phyloP scores from a whole-genome alignment of 1,140 invertebrate species.

The Aphis gossypii region DNA sequence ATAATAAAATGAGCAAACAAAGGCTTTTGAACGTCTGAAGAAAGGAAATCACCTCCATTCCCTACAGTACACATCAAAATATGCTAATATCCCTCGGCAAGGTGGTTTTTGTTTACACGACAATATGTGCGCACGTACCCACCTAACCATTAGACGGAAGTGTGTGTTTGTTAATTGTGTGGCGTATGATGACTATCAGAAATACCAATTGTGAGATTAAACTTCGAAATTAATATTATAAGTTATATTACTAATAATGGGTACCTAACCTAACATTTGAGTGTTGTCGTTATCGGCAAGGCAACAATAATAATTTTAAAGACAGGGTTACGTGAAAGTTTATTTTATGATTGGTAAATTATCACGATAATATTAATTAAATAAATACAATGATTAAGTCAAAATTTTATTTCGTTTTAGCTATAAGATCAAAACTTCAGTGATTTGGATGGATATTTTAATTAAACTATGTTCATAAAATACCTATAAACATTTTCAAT shows the following conservation, averaged over 20 bases:
- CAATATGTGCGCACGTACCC: not conserved
- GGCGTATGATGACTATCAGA: not conserved
- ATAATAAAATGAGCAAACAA: constrained; percentile 42
- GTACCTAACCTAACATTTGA: not conserved
- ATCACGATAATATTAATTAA: no score
- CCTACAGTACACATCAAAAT: not conserved
- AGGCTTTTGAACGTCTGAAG: not conserved
- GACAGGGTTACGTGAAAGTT: no score
- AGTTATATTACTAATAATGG: not conserved
- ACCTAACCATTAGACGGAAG: not conserved
- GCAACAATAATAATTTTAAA: not conserved
- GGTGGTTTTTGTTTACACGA: not conserved
- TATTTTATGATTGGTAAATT: no score
- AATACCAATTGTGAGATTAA: not conserved
- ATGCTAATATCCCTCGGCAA: not conserved
- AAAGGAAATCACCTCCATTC: not conserved
- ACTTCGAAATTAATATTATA: not conserved
- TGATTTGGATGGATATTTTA: no score
- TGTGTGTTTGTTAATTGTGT: constrained; percentile 2
- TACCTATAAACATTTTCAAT: no score
- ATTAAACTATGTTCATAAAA: no score
- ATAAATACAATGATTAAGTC: no score
- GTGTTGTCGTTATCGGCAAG: not conserved
- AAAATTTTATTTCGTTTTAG: no score
- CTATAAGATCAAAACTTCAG: no score